These are phyloP conservation scores for Nematostella vectensis DNA, from an alignment of 92 coral and sea anemone species.

Conservation along the genomic window DNA sequence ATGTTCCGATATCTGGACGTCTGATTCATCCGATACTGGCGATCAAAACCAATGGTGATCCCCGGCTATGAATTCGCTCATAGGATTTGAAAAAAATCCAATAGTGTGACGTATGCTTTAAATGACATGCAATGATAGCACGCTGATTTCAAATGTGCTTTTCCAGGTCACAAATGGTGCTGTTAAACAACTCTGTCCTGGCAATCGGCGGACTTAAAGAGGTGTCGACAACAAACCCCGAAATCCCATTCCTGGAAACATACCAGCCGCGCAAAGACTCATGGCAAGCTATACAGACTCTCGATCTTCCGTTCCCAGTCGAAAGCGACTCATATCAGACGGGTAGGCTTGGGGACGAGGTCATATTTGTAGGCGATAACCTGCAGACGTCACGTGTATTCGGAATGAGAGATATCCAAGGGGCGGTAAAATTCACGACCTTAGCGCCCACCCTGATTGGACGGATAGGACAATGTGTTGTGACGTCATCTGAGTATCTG, in stretches of 20 bases:
- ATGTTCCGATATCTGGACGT: too few relatives aligned
- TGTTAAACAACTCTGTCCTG: constrained; percentile 18
- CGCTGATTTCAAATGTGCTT: too few relatives aligned
- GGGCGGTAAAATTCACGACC: constrained; percentile 7
- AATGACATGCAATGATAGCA: too few relatives aligned
- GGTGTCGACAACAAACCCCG: constrained; percentile 45
- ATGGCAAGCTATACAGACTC: constrained; percentile 49
- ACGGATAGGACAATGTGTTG: constrained; percentile 77
- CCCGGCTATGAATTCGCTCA: too few relatives aligned
- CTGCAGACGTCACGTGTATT: constrained; percentile 43
- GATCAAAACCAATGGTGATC: too few relatives aligned
- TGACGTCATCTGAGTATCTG: constrained; percentile 37
- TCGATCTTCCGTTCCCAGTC: constrained; percentile 39
- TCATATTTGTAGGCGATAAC: constrained; percentile 48
- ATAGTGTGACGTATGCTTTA: too few relatives aligned
- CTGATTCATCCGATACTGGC: too few relatives aligned
- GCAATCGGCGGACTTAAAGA: constrained; percentile 87
- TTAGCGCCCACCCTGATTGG: constrained; percentile 38
- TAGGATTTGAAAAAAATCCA: too few relatives aligned
- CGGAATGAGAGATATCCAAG: constrained; percentile 20
- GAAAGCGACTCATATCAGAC: constrained; percentile 69
- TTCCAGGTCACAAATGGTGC: constrained; percentile 52
- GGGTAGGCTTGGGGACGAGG: constrained; percentile 32
- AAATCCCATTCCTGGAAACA: constrained; percentile 62
- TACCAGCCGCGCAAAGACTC: constrained; percentile 56